These are phyloP conservation scores for Halisarca cf. caerulea DNA, from an alignment of 37 sponge, comb jelly and placozoan species.

Conservation along the genomic window DNA sequence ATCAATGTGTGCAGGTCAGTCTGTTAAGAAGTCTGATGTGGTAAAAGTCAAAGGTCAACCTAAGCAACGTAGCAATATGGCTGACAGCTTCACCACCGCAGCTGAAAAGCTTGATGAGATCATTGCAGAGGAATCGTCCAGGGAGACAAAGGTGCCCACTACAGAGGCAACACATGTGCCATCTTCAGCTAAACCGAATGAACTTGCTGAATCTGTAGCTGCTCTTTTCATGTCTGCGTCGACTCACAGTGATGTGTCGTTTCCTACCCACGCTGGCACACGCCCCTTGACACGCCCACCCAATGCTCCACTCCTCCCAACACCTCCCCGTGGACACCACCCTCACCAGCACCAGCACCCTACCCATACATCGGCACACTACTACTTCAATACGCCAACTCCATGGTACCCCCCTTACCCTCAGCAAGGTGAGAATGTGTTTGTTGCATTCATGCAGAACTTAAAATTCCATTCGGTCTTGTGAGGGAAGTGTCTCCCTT, in stretches of 20 bases:
- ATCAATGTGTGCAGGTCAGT: not conserved
- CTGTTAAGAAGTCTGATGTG: not conserved
- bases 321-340: not conserved
- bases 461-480: too few species aligned
- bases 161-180: not conserved
- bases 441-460: too few species aligned
- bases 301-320: not conserved
- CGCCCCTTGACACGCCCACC: slow-evolving; percentile 2
- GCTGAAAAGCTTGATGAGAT: not conserved
- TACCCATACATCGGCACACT: not conserved
- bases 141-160: not conserved
- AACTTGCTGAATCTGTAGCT: slow-evolving; percentile 4
- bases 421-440: not conserved
- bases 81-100: not conserved
- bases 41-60: not conserved
- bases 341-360: not conserved
- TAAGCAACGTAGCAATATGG: not conserved
- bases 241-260: not conserved
- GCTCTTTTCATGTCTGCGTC: not conserved
- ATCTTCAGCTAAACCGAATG: not conserved
- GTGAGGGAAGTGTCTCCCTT: too few species aligned
- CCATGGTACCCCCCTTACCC: too few species aligned
- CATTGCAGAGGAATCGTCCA: not conserved
- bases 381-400: not conserved
- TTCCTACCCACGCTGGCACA: not conserved